Evolutionary conservation across 2,888 invertebrate genomes (phyloP).

Genomic region (Cylindroiulus punctatus): DNA sequence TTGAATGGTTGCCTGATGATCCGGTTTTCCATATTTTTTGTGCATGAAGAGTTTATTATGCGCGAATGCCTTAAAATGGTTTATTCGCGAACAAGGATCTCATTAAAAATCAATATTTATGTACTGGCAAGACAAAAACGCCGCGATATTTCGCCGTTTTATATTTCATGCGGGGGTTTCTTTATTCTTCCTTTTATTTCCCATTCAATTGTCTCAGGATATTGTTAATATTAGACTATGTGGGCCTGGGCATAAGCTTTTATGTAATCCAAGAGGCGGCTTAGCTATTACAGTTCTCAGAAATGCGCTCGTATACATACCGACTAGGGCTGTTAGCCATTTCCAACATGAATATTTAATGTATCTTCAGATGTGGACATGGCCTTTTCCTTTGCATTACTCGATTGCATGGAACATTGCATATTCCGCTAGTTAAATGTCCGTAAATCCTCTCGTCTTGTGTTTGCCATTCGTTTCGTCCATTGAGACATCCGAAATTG

Average conservation of each 20-base stretch:
- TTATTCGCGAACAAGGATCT: not conserved
- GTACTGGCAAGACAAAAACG: conserved; percentile 35
- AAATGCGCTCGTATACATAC: not conserved
- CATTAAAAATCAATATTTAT: conserved; percentile 45
- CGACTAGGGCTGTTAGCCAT: not conserved
- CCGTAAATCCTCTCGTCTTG: not conserved
- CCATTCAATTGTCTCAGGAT: conserved; percentile 36
- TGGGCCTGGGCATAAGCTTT: conserved; percentile 13
- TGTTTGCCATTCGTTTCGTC: not conserved
- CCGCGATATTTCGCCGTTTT: conserved; percentile 10
- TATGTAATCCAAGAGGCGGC: conserved; percentile 2
- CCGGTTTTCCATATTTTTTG: conserved; percentile 11
- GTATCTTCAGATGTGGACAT: not conserved
- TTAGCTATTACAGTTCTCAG: not conserved
- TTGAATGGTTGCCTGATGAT: conserved; percentile 11
- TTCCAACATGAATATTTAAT: conserved; percentile 19
- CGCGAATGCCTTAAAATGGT: conserved; percentile 35
- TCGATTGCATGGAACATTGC: not conserved
- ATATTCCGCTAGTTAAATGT: not conserved
- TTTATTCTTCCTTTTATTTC: conserved; percentile 45
- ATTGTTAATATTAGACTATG: conserved; percentile 18
- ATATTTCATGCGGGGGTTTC: conserved; percentile 25
- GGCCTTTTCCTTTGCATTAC: not conserved
- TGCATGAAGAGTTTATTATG: conserved; percentile 36
- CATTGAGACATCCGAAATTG: not conserved